Evolutionary conservation across 2,113 vertebrate genomes (phyloP).

Genomic region (Nipponia nippon): DNA sequence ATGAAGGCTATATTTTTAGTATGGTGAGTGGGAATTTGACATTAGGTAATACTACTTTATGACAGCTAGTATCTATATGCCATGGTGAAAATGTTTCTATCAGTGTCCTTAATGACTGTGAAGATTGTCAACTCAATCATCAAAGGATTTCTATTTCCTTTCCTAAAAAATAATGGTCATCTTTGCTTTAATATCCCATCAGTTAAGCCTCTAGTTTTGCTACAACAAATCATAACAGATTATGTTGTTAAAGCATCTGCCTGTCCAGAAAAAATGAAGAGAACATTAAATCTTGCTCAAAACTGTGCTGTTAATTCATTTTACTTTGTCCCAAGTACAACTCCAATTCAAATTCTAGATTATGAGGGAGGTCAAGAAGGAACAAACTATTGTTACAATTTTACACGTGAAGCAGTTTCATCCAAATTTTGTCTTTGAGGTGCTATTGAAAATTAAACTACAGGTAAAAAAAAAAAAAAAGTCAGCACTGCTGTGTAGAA

Average conservation of each 20-base stretch:
- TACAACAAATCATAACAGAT: not conserved
- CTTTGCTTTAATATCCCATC: not conserved
- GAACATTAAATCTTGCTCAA: not conserved
- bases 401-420: not conserved
- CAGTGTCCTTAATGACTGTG: not conserved
- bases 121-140: constrained; percentile 7
- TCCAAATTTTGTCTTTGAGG: not conserved
- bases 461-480: not conserved
- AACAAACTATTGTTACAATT: not conserved
- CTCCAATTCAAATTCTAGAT: not conserved
- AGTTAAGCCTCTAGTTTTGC: not conserved
- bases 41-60: constrained; percentile 18
- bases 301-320: not conserved
- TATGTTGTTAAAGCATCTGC: not conserved
- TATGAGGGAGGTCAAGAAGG: not conserved
- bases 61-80: not conserved
- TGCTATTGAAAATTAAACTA: not conserved
- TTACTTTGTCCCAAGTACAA: not conserved
- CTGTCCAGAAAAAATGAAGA: not conserved
- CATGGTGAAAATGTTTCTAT: not conserved
- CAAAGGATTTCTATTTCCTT: not conserved
- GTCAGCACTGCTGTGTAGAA: not conserved
- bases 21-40: not conserved
- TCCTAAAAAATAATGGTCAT: not conserved
- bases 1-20: not conserved